Conservation (phyloP, 1,140 invertebrate genomes). For the Saccostrea cuccullata region DNA sequence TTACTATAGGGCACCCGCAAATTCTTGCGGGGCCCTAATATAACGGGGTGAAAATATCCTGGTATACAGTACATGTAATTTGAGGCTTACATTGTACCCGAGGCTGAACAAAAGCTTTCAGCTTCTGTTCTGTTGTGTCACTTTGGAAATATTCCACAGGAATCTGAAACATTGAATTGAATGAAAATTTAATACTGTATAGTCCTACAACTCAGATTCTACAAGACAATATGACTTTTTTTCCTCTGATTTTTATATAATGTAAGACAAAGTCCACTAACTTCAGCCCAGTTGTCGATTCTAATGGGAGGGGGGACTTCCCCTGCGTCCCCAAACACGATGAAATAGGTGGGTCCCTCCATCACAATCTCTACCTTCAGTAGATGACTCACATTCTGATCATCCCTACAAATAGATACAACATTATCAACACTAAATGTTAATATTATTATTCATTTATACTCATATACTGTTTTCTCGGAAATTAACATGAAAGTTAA, state of each 20-base stretch:
- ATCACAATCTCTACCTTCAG: slow-evolving; percentile 93
- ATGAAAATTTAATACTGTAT: too few species aligned
- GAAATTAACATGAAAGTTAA: too few species aligned
- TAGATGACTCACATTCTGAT: slow-evolving; percentile 84
- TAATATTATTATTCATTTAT: too few species aligned
- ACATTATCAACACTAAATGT: too few species aligned
- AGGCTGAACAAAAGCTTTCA: slow-evolving; percentile 85
- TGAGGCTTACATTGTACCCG: slow-evolving; percentile 81
- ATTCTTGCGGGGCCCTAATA: too few species aligned
- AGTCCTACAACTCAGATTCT: too few species aligned
- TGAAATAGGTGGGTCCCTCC: slow-evolving; percentile 93
- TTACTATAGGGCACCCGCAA: too few species aligned
- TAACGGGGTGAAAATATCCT: too few species aligned
- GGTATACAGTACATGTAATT: too few species aligned
- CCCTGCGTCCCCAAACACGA: slow-evolving; percentile 94
- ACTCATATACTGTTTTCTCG: too few species aligned
- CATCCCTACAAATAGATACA: not conserved
- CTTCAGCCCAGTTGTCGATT: slow-evolving; percentile 96
- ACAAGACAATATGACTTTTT: not conserved
- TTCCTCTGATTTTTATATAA: not conserved
- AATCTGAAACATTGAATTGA: not conserved
- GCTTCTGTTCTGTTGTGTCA: slow-evolving; percentile 79
- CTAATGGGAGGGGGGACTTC: slow-evolving; percentile 96
- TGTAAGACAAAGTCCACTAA: slow-evolving; percentile 48
- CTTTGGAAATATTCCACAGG: slow-evolving; percentile 70